Conservation (phyloP, 2,888 invertebrate genomes). For the Itoplectis maculator region DNA sequence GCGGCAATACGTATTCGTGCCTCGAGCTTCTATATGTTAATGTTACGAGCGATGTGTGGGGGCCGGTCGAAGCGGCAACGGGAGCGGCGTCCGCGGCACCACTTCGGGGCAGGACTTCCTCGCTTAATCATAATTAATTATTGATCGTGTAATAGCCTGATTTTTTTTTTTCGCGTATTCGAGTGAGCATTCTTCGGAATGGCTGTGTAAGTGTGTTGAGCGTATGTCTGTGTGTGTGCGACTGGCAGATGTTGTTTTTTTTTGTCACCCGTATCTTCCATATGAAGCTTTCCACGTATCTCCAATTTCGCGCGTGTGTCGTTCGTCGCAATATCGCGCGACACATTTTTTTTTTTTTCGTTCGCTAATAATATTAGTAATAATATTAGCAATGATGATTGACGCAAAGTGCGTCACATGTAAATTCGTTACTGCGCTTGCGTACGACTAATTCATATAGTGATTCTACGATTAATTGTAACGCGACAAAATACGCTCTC, state of each 20-base stretch:
- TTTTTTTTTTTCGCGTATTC: slow-evolving; percentile 16
- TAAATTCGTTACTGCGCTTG: slow-evolving; percentile 30
- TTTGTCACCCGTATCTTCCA: slow-evolving; percentile 53
- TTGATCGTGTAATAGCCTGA: slow-evolving; percentile 42
- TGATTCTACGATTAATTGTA: slow-evolving; percentile 29
- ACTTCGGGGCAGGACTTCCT: slow-evolving; percentile 38
- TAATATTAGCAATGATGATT: slow-evolving; percentile 46
- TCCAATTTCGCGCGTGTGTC: slow-evolving; percentile 64
- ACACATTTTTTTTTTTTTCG: slow-evolving; percentile 26
- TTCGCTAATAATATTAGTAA: background rate
- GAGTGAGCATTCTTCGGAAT: slow-evolving; percentile 3
- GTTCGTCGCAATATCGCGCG: slow-evolving; percentile 38
- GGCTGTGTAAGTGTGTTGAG: background rate
- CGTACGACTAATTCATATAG: slow-evolving; percentile 2
- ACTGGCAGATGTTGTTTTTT: slow-evolving; percentile 3
- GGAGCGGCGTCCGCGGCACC: slow-evolving; percentile 32
- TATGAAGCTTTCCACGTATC: slow-evolving; percentile 79
- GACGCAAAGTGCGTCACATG: slow-evolving; percentile 39
- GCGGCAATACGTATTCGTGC: slow-evolving; percentile 57
- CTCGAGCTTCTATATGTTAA: slow-evolving; percentile 59
- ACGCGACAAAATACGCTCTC: slow-evolving; percentile 39
- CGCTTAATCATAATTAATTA: slow-evolving; percentile 60
- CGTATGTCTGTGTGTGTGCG: slow-evolving; percentile 9
- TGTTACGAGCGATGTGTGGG: slow-evolving; percentile 55
- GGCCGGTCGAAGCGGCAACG: slow-evolving; percentile 23